Base-by-base conservation (phyloP, 2,797 vertebrate species). In the Xerus rutilus region DNA sequence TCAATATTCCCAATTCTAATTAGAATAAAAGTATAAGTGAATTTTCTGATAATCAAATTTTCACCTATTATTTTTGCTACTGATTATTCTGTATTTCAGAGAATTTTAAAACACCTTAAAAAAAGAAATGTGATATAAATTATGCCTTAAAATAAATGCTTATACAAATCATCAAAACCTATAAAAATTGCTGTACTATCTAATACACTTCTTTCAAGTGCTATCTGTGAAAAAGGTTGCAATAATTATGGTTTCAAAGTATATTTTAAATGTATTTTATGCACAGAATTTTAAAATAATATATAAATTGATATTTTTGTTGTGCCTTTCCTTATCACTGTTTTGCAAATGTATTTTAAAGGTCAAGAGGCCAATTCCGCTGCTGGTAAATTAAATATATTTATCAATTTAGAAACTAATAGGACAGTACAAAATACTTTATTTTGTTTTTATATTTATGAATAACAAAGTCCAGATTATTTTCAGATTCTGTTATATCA, bases 341-440 rank as follows among this genome's bases (percentile, higher is more conserved):
- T 1, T 86, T 88, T 92, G 83, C 32, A 79, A 91, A 86, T 74
- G 2, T 11, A 23, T 49, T 94, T 82, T 65, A 79, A 76, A 93
- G 72, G 12, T 23, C 15, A 62, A 7, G 14, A 93, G 39, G 25
- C 15, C 43, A 82, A 15, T 77, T 52, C 11, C 65, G 7, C 28
- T 45, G 25, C 4, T 35, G 13, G 5, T 49, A 54, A 88, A 91
- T 3, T 59, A 84, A 85, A 72, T 73, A 54, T 0, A 54, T 5
- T 20, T 78, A 45, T 57, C 79, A 93, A 84, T 7, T 96, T n/a
- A 3, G 9, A 69, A 69, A n/a, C 0, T 70, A 89, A 64, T 65
- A 35, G 79, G 30, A 77, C 52, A 57, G 25, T 28, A 82, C n/a
- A 70, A 65, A 91, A 85, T 5, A 69, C 0, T 32, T 32, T 67